Conservation (phyloP, 2,797 vertebrate genomes). For the Pangasius larnaudii region DNA sequence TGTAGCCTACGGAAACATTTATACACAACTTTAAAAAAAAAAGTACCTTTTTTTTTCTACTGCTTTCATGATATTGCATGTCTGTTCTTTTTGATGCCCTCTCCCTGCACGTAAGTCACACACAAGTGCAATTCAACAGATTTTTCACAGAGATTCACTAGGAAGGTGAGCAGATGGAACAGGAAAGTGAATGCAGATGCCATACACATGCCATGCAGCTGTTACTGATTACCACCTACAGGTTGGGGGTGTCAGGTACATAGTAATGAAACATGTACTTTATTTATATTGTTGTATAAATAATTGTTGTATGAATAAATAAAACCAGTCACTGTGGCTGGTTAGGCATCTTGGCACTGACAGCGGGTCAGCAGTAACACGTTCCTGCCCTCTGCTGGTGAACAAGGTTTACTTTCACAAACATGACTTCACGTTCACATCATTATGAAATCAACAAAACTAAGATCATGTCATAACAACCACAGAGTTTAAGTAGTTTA, state of each 20-base stretch:
- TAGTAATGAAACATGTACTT: not conserved
- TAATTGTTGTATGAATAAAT: no score
- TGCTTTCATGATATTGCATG: not conserved
- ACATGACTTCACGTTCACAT: not conserved
- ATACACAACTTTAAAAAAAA: not conserved
- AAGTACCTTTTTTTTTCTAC: not conserved
- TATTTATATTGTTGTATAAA: not conserved
- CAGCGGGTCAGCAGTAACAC: not conserved
- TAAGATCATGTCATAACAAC: not conserved
- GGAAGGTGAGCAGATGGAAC: slow-evolving; percentile 12
- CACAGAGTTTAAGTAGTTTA: not conserved
- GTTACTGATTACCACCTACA: not conserved
- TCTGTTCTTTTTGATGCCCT: not conserved
- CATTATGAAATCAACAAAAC: not conserved
- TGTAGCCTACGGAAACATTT: not conserved
- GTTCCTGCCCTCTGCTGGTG: slow-evolving; percentile 49
- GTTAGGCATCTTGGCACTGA: not conserved
- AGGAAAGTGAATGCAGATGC: not conserved
- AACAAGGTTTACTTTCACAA: not conserved
- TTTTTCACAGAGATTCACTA: not conserved
- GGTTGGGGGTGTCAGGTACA: not conserved
- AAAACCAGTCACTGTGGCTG: not conserved
- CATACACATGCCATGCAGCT: slow-evolving; percentile 5
- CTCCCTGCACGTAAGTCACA: not conserved
- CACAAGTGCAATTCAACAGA: not conserved